Evolutionary conservation across 2,113 vertebrate genomes (phyloP).

Genomic region (Labeo catla): DNA sequence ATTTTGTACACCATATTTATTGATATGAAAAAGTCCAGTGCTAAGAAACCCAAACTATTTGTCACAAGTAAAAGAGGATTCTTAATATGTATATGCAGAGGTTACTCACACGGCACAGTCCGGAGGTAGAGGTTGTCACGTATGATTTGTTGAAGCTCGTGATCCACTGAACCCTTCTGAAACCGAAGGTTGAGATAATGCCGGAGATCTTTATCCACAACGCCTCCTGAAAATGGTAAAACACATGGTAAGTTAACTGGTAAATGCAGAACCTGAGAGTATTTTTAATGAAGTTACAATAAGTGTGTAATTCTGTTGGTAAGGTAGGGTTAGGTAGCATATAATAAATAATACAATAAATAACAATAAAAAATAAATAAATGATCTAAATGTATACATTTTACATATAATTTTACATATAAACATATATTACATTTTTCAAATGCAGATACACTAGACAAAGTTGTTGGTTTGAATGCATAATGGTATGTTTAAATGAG

Average conservation of each 20-base stretch:
- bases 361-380: neutral
- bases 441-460: neutral
- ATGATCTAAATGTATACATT: neutral
- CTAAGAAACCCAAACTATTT: neutral
- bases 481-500: neutral
- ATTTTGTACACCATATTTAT: neutral
- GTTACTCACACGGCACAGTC: constrained; percentile 95
- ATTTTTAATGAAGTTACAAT: neutral
- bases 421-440: too few species aligned
- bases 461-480: neutral
- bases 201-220: constrained; percentile 98
- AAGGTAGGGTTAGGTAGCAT: neutral
- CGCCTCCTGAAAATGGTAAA: constrained; percentile 81
- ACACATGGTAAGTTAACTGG: neutral
- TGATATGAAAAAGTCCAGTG: neutral
- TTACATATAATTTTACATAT: too few species aligned
- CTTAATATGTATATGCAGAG: constrained; percentile 2
- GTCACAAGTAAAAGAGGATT: neutral
- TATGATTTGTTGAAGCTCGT: constrained; percentile 99
- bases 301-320: neutral
- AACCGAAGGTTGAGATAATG: constrained; percentile 99
- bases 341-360: neutral
- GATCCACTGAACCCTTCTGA: constrained; percentile 98
- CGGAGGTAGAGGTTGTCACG: constrained; percentile 99
- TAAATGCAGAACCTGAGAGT: neutral